A percentile compares a stretch with the other conserved stretches of the same genome.
phyloP scores from a whole-genome alignment of 2,113 vertebrate genomes.

The Mesitornis unicolor region DNA sequence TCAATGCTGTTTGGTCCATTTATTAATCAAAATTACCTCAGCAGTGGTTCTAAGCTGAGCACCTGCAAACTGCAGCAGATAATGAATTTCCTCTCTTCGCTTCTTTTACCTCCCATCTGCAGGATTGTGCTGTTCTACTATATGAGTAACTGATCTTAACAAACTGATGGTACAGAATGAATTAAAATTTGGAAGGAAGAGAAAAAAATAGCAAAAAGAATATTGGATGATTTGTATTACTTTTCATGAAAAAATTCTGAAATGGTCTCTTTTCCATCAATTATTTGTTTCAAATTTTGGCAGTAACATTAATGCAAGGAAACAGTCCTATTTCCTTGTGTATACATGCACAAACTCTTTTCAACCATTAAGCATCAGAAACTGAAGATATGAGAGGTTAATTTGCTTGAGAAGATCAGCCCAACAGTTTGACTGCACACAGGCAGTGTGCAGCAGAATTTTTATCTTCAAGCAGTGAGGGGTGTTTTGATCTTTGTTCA shows the following conservation, averaged over 20 bases:
- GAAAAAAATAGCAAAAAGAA: neutral
- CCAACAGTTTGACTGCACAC: neutral
- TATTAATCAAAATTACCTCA: slow-evolving; percentile 20
- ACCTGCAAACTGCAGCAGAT: neutral
- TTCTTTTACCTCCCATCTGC: neutral
- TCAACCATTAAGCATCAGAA: neutral
- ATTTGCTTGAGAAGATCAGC: neutral
- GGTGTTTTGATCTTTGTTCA: neutral
- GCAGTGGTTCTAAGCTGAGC: neutral
- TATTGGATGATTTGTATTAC: neutral
- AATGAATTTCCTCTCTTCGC: neutral
- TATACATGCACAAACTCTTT: neutral
- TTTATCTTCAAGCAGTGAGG: neutral
- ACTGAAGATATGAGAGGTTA: neutral
- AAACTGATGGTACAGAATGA: neutral
- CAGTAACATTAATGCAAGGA: neutral
- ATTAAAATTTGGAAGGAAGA: neutral
- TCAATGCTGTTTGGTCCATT: neutral
- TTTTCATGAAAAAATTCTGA: neutral
- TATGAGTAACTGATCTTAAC: neutral
- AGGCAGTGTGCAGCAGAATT: neutral
- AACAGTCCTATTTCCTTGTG: neutral
- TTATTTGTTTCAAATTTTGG: neutral
- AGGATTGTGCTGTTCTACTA: neutral
- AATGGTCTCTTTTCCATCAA: neutral